Percentiles rank a stretch among this genome's conserved stretches.
phyloP scores from a whole-genome alignment of 2,888 invertebrate species.

The Spicauda simplicius region DNA sequence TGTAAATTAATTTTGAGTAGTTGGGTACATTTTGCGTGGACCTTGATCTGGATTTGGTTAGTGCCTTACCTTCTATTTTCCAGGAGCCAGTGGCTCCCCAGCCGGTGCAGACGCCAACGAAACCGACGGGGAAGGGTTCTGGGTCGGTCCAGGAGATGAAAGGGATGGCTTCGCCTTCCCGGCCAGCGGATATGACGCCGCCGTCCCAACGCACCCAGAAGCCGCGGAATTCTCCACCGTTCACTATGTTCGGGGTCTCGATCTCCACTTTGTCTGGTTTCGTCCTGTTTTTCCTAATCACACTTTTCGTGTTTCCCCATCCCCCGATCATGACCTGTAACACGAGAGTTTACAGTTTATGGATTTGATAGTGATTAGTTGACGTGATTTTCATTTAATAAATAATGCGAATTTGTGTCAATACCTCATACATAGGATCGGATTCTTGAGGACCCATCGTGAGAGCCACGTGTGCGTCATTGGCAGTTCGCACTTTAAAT shows the following conservation, averaged over 20 bases:
- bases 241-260: constrained; percentile 90
- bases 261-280: constrained; percentile 90
- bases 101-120: constrained; percentile 93
- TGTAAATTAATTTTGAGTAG: constrained; percentile 57
- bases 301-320: constrained; percentile 93
- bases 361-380: no score
- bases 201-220: constrained; percentile 94
- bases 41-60: constrained; percentile 14
- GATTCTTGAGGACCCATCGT: constrained; percentile 88
- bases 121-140: constrained; percentile 88
- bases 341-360: background rate
- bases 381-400: background rate
- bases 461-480: constrained; percentile 94
- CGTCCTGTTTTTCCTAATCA: constrained; percentile 91
- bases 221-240: constrained; percentile 89
- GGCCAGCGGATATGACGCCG: constrained; percentile 88
- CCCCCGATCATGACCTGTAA: constrained; percentile 92
- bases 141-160: constrained; percentile 90
- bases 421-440: constrained; percentile 92
- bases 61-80: constrained; percentile 89
- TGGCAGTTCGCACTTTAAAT: constrained; percentile 91
- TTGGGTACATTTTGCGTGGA: constrained; percentile 78
- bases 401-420: background rate
- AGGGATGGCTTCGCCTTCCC: constrained; percentile 88
- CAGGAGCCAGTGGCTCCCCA: constrained; percentile 94